Evolutionary conservation across 2,113 vertebrate species (phyloP), one percentile per base, ranked within the genome.

Genomic region (Columbina picui): DNA sequence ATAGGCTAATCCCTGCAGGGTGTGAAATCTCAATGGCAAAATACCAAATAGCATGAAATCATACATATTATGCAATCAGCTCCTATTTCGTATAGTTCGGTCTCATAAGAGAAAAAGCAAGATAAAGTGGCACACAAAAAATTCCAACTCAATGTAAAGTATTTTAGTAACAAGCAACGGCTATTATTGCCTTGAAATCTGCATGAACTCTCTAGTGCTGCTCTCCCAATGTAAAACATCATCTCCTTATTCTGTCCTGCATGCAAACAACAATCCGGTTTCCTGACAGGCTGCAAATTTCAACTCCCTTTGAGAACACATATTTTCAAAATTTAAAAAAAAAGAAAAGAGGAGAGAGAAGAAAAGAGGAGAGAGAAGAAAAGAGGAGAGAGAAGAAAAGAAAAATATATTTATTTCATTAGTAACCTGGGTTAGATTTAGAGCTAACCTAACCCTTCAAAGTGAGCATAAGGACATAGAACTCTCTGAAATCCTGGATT

Each of bases 11-110:
- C 38, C 50, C 74, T 77, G 8, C 34, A 90, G 92, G 47, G 71
- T 3, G 9, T 81, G 68, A 94, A 94, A 93, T 84, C 47, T 63
- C 34, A 67, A 10, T 38, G 59, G 63, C 75, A 94, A 83, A 94
- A 90, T n/a, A 93, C 68, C 55, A 88, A 85, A 94, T 2, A 71
- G 21, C 59, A 49, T 74, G 32, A 94, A 93, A 63, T 86, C 82
- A 95, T 30, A 65, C 8, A 29, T 41, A 65, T 69, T 90, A 83
- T n/a, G 52, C 45, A 94, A 76, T 34, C 65, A 82, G 32, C 22
- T 87, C 45, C 27, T 84, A 34, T 38, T 84, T 94, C 19, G 81
- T 84, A 45, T 73, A 49, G 39, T 36, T 82, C 53, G 11, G 43
- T 47, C 30, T 63, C 43, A 53, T 69, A 75, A 64, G 34, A 30